Conservation (phyloP, 2,113 vertebrate species). For the Oryzias woworae region DNA sequence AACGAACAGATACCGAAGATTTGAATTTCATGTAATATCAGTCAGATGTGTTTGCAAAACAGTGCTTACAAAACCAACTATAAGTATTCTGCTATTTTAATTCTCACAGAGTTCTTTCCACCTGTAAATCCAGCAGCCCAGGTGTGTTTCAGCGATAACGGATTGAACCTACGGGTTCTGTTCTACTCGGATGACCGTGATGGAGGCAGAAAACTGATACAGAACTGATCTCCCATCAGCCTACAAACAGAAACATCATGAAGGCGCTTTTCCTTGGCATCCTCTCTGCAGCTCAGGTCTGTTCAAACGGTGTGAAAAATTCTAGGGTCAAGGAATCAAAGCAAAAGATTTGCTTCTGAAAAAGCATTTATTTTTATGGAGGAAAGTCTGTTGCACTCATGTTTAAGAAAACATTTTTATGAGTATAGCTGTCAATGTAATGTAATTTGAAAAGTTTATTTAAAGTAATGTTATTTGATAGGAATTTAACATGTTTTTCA, state of each 20-base stretch:
- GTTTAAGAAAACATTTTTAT: not conserved
- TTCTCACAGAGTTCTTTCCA: slow-evolving; percentile 9
- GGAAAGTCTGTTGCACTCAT: not conserved
- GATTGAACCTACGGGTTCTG: slow-evolving; percentile 36
- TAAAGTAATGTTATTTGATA: no score
- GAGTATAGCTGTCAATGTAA: no score
- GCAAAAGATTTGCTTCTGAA: not conserved
- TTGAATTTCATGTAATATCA: not conserved
- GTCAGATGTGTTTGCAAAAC: not conserved
- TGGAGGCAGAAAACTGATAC: slow-evolving; percentile 45
- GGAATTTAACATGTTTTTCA: no score
- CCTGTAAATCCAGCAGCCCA: slow-evolving; percentile 21
- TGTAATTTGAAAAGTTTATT: no score
- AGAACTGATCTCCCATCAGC: slow-evolving; percentile 53
- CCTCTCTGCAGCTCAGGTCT: slow-evolving; percentile 20
- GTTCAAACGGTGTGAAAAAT: slow-evolving; percentile 2
- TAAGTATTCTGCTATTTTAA: no score
- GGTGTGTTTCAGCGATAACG: slow-evolving; percentile 57
- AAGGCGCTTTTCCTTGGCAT: slow-evolving; percentile 16
- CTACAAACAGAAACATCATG: slow-evolving; percentile 26
- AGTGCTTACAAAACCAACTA: slow-evolving; percentile 6
- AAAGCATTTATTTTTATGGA: not conserved
- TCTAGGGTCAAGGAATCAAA: not conserved
- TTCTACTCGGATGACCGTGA: slow-evolving; percentile 31
- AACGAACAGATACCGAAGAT: no score